Base-by-base conservation (phyloP, 64 coral and sea anemone species). In the Stichodactyla helianthus region DNA sequence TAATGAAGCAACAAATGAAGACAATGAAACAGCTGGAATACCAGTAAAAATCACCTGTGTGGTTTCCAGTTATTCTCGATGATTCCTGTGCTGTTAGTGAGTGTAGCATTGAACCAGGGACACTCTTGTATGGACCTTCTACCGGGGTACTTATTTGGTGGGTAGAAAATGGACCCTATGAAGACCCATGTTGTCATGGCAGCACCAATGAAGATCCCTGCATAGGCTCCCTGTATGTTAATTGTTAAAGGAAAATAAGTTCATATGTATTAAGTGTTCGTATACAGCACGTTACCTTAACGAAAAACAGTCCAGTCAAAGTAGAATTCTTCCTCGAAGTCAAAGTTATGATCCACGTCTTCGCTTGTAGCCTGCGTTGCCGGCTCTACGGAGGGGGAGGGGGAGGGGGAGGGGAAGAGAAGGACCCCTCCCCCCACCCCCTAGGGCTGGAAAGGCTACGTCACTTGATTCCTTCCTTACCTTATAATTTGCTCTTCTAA, bases 401-500 rank as follows among this genome's bases (percentile, higher is more conserved):
- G 28, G 35, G 35, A 44, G 35, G 35, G 35, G 35, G 2, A 44
- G 35, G 35, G 4, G 35, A 44, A 44, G 35, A 44, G 35, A 44
- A 44, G 35, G 35, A 44, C 35, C 35, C 35, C 35, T 44, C 35
- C 35, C 35, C 35, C 35, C 35, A 44, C 1, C 35, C 35, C 35
- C 35, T 2, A 44, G 35, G 35, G 35, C 35, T 3, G 35, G 35
- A 44, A 44, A 44, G 35, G 2, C 35, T 44, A 44, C 35, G 35
- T 44, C 35, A 44, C 35, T 44, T 44, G 35, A 44, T 44, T 44
- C 35, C 35, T 44, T 44, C 23, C 74, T 95, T 88, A 89, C 95
- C 92, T 98, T 98, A 31, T 88, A 89, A 56, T 98, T 98, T n/a
- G 89, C 92, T 59, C 95, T 89, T 59, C 88, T 93, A 79, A 98